Base-by-base conservation (phyloP, 2,888 invertebrate genomes). In the Danaus chrysippus region DNA sequence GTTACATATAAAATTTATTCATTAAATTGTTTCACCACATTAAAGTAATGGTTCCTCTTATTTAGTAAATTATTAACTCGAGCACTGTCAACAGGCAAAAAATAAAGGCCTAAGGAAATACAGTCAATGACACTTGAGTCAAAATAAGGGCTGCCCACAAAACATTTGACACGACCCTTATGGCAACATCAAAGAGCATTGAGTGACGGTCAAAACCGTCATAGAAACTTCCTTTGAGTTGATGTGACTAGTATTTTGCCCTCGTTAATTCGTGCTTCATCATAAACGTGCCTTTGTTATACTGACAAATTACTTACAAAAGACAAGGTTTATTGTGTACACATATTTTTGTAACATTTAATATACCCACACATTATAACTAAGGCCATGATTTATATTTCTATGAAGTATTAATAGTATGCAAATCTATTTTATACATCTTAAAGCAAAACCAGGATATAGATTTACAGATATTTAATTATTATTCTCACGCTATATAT, bases 201-300 rank as follows among this genome's bases (percentile, higher is more conserved):
- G 73, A 72, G 72, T 83, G 78, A 79, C 80, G 81, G 78, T 78
- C 79, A 76, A 77, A 78, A 81, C 79, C 79, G 77, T 81, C 76
- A 74, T 77, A 76, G 78, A 76, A 77, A 76, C 75, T 78, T 76
- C 75, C 81, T 84, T 84, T 84, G 82, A 81, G 78, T 73, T 73
- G 61, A 68, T 64, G 64, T 57, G 56, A 62, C 66, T 59, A 54
- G 60, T 46, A 56, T 54, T 12, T 19, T 11, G 52, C 58, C 43
- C 43, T 59, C 42, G 23, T 58, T 65, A 58, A 61, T 62, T 54
- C 42, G 15, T 57, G 34, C 43, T 65, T 49, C 49, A 49, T 17
- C 17, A 17, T 49, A 49, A 49, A 10, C 11, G 17, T 49, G 17
- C 10, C 49, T 49, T 49, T 49, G 49, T 49, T 49, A 49, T 17